A percentile compares a stretch with the other conserved stretches of the same genome.
These are phyloP conservation scores for Mythimna impura DNA, from an alignment of 2,888 invertebrate genomes.

Conservation along the genomic window DNA sequence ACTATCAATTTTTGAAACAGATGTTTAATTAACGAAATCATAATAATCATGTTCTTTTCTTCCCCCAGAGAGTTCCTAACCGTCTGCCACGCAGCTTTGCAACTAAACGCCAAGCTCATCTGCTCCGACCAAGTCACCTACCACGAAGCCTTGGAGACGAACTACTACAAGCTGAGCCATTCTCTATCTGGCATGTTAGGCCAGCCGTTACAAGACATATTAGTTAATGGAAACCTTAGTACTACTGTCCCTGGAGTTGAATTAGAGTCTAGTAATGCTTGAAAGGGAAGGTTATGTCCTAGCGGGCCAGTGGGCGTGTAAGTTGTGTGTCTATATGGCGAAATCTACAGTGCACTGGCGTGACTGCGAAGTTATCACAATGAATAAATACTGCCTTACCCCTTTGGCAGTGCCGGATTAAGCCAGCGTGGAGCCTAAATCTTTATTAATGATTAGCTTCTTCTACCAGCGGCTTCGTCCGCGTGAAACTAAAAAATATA, in stretches of 20 bases:
- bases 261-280: conserved; percentile 95
- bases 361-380: background rate
- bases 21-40: background rate
- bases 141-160: conserved; percentile 96
- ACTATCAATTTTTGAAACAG: background rate
- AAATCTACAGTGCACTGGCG: background rate
- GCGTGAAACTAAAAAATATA: too few species aligned
- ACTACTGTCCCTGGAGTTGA: conserved; percentile 95
- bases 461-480: too few species aligned
- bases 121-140: conserved; percentile 97
- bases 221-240: conserved; percentile 94
- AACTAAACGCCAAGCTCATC: conserved; percentile 97
- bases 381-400: background rate
- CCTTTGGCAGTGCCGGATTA: background rate
- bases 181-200: conserved; percentile 94
- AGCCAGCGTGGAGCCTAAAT: too few species aligned
- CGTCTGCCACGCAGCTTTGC: conserved; percentile 97
- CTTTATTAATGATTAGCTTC: too few species aligned
- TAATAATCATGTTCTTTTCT: background rate
- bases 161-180: conserved; percentile 96
- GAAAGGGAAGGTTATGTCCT: conserved; percentile 68
- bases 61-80: conserved; percentile 96
- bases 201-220: conserved; percentile 92
- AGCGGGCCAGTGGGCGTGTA: conserved; percentile 2
- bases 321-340: background rate